phyloP scores from a whole-genome alignment of 2,797 vertebrate species.

The Atherinosoma microstoma region DNA sequence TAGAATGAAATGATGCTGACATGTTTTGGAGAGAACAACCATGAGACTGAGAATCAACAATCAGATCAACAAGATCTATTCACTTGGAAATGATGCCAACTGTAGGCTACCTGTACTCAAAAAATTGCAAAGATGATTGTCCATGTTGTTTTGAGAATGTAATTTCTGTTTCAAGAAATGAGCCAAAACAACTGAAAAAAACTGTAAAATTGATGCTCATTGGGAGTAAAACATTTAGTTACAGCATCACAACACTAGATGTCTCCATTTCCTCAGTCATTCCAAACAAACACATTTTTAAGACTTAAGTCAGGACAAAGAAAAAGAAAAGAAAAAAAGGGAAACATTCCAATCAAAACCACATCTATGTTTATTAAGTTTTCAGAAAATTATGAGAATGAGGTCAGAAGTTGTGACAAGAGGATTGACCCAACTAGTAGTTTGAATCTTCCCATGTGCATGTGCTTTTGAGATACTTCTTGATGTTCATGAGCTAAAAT shows the following conservation, averaged over 20 bases:
- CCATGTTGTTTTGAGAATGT: too few species aligned
- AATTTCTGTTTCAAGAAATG: too few species aligned
- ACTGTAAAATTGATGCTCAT: background rate
- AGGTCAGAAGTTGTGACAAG: background rate
- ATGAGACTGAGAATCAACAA: too few species aligned
- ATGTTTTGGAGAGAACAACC: too few species aligned
- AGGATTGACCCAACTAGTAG: background rate
- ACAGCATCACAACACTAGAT: constrained; percentile 42
- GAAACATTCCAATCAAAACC: background rate
- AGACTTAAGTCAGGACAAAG: background rate
- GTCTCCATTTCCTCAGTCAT: constrained; percentile 26
- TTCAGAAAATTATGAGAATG: background rate
- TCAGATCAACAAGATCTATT: too few species aligned
- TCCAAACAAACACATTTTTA: background rate
- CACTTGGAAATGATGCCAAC: too few species aligned
- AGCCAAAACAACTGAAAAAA: too few species aligned
- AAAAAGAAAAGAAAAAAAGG: background rate
- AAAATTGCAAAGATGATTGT: too few species aligned
- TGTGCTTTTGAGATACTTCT: background rate
- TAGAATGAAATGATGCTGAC: too few species aligned
- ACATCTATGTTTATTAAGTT: too few species aligned
- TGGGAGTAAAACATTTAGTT: background rate
- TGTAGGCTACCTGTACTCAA: too few species aligned
- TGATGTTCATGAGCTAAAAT: background rate
- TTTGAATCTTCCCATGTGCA: background rate